phyloP scores from a whole-genome alignment of 2,888 invertebrate genomes.

The Gastracanthus pulcherrimus region DNA sequence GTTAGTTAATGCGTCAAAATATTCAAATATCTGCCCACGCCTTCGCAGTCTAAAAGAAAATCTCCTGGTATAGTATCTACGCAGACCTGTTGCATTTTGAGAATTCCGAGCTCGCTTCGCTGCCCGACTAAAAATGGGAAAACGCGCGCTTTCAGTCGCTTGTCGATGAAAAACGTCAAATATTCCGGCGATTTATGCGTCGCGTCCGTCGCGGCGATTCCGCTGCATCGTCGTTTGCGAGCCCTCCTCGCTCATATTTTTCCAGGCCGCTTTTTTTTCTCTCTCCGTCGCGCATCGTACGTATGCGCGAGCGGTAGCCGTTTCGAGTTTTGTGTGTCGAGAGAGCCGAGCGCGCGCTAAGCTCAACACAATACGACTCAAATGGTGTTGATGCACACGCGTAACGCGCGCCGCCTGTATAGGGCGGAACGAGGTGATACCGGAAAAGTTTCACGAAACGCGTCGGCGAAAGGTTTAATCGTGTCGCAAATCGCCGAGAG shows the following conservation, averaged over 20 bases:
- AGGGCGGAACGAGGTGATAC: background rate
- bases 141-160: background rate
- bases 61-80: no score
- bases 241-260: conserved; percentile 9
- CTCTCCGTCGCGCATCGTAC: background rate
- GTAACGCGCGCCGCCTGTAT: conserved; percentile 9
- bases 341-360: background rate
- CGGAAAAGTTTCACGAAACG: conserved; percentile 40
- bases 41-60: no score
- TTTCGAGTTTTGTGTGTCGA: background rate
- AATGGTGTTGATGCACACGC: conserved; percentile 33
- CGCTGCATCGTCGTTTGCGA: conserved; percentile 16
- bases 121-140: background rate
- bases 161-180: conserved; percentile 22
- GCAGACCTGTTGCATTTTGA: conserved; percentile 6
- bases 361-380: conserved; percentile 20
- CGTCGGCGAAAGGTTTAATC: conserved; percentile 30
- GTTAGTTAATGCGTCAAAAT: no score
- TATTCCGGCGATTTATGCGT: conserved; percentile 26
- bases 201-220: background rate
- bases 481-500: background rate
- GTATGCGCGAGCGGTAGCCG: background rate
- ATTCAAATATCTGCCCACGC: no score
- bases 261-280: conserved; percentile 1
- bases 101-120: background rate